Percentiles rank a stretch among this genome's conserved stretches.
These are phyloP conservation scores for Galeruca laticollis DNA, from an alignment of 2,888 invertebrate species.

Conservation along the genomic window DNA sequence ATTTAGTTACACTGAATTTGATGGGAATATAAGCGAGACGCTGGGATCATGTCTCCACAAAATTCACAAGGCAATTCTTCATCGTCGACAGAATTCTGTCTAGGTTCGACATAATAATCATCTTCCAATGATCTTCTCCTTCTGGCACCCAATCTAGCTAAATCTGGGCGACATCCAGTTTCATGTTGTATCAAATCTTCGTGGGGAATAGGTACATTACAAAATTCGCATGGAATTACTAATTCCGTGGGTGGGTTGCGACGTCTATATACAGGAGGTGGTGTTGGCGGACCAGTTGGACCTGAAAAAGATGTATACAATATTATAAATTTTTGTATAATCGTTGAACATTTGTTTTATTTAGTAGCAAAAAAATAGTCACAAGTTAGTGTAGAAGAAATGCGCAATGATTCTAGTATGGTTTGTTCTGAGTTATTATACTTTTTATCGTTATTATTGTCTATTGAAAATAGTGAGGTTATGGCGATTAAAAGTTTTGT, in stretches of 20 bases:
- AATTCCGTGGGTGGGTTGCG: slow-evolving; percentile 69
- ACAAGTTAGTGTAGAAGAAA: too few species aligned
- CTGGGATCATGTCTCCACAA: slow-evolving; percentile 69
- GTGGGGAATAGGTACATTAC: slow-evolving; percentile 68
- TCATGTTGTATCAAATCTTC: slow-evolving; percentile 69
- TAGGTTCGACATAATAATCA: slow-evolving; percentile 54
- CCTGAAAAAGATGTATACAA: neutral
- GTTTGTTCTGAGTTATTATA: too few species aligned
- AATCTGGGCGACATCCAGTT: slow-evolving; percentile 66
- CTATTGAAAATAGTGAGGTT: too few species aligned
- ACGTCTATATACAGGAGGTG: slow-evolving; percentile 65
- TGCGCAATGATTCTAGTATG: too few species aligned
- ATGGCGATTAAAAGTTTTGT: too few species aligned
- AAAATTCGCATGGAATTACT: slow-evolving; percentile 71
- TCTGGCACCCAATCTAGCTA: slow-evolving; percentile 61
- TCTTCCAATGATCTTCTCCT: slow-evolving; percentile 54
- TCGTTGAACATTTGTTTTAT: neutral
- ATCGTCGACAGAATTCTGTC: slow-evolving; percentile 60
- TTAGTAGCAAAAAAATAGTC: neutral
- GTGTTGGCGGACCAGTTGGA: slow-evolving; percentile 63
- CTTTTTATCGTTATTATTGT: too few species aligned
- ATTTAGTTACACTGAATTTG: slow-evolving; percentile 66
- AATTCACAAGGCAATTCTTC: slow-evolving; percentile 73
- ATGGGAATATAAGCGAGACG: slow-evolving; percentile 70
- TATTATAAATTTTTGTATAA: neutral